phyloP scores from a whole-genome alignment of 2,113 vertebrate species.

The Pogona vitticeps region DNA sequence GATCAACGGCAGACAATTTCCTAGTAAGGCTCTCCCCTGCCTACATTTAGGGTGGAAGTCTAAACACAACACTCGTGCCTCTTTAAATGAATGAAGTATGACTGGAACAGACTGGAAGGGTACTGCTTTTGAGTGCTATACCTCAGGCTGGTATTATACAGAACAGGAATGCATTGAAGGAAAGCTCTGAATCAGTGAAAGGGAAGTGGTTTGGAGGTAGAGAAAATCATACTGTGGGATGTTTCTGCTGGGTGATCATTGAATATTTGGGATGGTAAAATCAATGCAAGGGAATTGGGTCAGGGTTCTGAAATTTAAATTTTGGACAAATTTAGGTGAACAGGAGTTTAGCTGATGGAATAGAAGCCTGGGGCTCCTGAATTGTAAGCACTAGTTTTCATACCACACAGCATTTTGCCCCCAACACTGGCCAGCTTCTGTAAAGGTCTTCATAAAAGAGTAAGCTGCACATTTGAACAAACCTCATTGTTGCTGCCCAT shows the following conservation, averaged over 20 bases:
- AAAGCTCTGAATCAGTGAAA: no score
- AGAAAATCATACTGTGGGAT: background rate
- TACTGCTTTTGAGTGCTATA: no score
- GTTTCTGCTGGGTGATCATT: background rate
- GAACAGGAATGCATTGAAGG: no score
- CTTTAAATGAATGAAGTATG: background rate
- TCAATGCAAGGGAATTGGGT: background rate
- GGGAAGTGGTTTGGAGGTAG: background rate
- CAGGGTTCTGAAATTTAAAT: background rate
- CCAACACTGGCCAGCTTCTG: background rate
- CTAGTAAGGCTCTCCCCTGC: background rate
- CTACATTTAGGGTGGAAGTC: background rate
- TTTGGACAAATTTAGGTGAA: background rate
- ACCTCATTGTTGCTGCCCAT: background rate
- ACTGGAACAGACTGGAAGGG: background rate
- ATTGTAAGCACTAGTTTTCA: background rate
- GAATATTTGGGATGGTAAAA: background rate
- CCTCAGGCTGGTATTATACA: no score
- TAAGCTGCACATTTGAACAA: background rate
- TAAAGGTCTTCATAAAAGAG: no score
- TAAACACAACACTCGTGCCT: background rate
- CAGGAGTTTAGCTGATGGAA: background rate
- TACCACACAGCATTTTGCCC: background rate
- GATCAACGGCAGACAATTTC: background rate
- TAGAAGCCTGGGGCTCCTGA: background rate